Evolutionary conservation across 2,888 invertebrate genomes (phyloP), one percentile per base, ranked within the genome.

Genomic region (Terebella lapidaria): DNA sequence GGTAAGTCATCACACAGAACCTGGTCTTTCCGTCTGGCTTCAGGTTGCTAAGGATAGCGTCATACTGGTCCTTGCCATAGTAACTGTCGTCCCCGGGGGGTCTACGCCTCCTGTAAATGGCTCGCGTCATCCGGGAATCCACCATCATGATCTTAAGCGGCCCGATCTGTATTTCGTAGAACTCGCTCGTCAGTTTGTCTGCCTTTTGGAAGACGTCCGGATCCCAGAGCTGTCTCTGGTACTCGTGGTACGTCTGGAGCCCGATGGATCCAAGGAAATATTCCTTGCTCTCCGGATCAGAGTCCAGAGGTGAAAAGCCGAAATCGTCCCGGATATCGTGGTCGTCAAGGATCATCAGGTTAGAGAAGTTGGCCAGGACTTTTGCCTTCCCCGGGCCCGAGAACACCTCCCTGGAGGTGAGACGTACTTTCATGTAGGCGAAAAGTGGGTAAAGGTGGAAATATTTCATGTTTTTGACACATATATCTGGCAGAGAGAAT

Each of bases 341-440:
- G 25, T 57, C 57, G 51, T 57, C 57, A 1, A 57, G 49, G 25
- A 57, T 57, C 57, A 57, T 57, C 49, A 57, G 22, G 25, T 57
- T 57, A 25, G 57, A 49, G 10, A 57, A 46, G 35, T 51, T 15
- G 10, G 57, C 57, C 15, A 57, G 26, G 22, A 47, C 49, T 2
- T 18, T 4, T 15, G 51, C 51, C n/a, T 26, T 28, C 15, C 22
- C 15, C 28, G 46, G 27, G 3, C 57, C 28, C 5, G 20, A 18
- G 4, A 27, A 57, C 4, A 47, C 47, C 24, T 5, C 2, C 28
- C 57, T 10, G 57, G 47, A 57, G 30, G 47, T 35, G 2, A 2
- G 2, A 15, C 56, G 45, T n/a, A n/a, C n/a, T n/a, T n/a, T n/a
- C n/a, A n/a, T n/a, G n/a, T n/a, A n/a, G n/a, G n/a, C n/a, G n/a